phyloP scores from a whole-genome alignment of 2,888 invertebrate species.

The Cheilosia grossa region DNA sequence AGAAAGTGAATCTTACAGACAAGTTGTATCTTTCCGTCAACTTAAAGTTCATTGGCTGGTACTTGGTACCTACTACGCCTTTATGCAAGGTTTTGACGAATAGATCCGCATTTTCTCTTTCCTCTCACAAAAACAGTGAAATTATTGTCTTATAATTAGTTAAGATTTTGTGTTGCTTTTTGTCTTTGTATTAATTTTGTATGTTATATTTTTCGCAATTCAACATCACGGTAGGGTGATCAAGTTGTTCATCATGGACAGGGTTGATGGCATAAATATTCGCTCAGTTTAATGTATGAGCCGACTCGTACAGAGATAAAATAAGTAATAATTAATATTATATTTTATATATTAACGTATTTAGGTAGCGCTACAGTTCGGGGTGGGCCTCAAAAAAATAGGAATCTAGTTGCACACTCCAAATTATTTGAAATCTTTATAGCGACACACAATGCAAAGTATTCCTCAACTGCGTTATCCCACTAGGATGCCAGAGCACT shows the following conservation, averaged over 20 bases:
- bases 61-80: slow-evolving; percentile 48
- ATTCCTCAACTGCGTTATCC: no score
- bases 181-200: slow-evolving; percentile 19
- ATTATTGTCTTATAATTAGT: slow-evolving; percentile 57
- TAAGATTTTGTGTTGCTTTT: slow-evolving; percentile 48
- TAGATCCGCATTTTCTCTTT: slow-evolving; percentile 68
- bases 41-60: slow-evolving; percentile 61
- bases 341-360: no score
- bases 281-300: slow-evolving; percentile 25
- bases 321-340: background rate
- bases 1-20: slow-evolving; percentile 60
- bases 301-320: background rate
- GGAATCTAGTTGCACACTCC: no score
- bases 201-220: slow-evolving; percentile 64
- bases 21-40: slow-evolving; percentile 45
- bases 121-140: slow-evolving; percentile 36
- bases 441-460: no score
- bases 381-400: no score
- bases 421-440: no score
- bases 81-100: slow-evolving; percentile 33
- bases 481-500: no score
- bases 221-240: slow-evolving; percentile 63
- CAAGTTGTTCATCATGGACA: slow-evolving; percentile 65
- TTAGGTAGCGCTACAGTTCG: no score
- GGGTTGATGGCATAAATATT: slow-evolving; percentile 64